These are phyloP conservation scores for Clunio marinus DNA, from an alignment of 2,888 invertebrate species.

Conservation along the genomic window DNA sequence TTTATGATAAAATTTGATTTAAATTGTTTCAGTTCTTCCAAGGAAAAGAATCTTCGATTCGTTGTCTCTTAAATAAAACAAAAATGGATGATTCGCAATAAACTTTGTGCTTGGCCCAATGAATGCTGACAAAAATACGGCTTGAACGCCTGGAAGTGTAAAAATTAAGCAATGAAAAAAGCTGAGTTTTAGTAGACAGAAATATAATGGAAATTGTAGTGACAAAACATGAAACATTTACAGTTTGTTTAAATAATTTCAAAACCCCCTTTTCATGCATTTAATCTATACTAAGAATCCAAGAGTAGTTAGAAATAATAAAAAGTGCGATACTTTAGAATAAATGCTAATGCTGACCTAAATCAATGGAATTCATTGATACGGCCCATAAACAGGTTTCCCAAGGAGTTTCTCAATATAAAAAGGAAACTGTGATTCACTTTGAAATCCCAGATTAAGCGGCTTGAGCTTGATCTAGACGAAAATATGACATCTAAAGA, in stretches of 20 bases:
- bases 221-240: not conserved
- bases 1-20: not conserved
- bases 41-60: not conserved
- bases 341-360: not conserved
- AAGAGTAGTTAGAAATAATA: not conserved
- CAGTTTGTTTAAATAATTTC: too few relatives aligned
- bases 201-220: not conserved
- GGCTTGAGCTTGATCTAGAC: not conserved
- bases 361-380: not conserved
- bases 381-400: not conserved
- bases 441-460: not conserved
- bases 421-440: not conserved
- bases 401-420: not conserved
- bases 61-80: not conserved
- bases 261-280: too few relatives aligned
- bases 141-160: not conserved
- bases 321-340: not conserved
- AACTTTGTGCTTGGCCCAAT: not conserved
- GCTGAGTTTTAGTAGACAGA: not conserved
- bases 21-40: not conserved
- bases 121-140: not conserved
- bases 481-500: not conserved
- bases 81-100: conserved; percentile 22
- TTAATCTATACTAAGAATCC: too few relatives aligned
- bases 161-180: not conserved